phyloP scores from a whole-genome alignment of 2,113 vertebrate genomes.

The Cyanoderma ruficeps region DNA sequence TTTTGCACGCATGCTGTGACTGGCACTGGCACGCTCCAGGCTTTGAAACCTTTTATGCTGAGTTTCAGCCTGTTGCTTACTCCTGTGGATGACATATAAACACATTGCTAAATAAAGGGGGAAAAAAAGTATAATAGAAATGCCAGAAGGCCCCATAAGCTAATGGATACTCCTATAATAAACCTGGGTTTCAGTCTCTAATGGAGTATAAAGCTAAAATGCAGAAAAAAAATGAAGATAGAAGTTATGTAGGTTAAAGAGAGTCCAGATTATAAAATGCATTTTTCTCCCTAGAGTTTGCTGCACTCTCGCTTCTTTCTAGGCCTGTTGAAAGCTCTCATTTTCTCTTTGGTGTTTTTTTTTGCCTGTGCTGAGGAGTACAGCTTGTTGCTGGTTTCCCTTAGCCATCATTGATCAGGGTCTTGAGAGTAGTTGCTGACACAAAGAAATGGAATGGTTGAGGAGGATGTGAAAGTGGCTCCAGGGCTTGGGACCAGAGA shows the following conservation, averaged over 20 bases:
- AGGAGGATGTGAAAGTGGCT: background rate
- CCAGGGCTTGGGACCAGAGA: background rate
- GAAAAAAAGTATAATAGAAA: background rate
- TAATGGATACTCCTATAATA: slow-evolving; percentile 37
- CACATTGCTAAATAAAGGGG: background rate
- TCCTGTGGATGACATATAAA: slow-evolving; percentile 21
- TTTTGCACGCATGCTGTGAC: slow-evolving; percentile 6
- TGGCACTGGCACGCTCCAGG: slow-evolving; percentile 25
- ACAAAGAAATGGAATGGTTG: background rate
- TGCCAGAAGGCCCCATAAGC: slow-evolving; percentile 11
- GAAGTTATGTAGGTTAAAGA: background rate
- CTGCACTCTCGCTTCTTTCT: background rate
- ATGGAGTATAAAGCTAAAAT: background rate
- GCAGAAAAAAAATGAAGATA: background rate
- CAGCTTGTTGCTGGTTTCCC: background rate
- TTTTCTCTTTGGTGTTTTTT: background rate
- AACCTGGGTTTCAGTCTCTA: background rate
- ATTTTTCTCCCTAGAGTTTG: background rate
- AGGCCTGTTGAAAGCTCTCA: background rate
- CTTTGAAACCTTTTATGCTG: slow-evolving; percentile 42
- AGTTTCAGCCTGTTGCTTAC: slow-evolving; percentile 22
- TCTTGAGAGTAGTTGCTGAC: background rate
- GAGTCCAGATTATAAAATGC: background rate
- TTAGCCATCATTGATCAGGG: background rate
- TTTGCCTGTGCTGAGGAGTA: background rate